Base-by-base conservation (phyloP, 2,113 vertebrate species). In the Corythaeola cristata region DNA sequence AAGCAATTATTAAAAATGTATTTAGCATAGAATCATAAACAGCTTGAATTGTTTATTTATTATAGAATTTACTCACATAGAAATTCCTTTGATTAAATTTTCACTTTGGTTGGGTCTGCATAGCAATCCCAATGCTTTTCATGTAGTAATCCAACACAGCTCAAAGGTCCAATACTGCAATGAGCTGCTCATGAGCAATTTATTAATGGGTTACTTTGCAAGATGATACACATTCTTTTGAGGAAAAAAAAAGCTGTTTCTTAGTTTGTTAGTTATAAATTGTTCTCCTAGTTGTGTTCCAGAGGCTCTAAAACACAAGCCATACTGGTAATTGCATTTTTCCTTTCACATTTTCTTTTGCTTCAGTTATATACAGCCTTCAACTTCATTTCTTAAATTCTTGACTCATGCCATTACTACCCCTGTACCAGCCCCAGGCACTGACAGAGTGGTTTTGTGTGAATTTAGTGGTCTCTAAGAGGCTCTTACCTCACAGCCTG, bases 71-170 rank as follows among this genome's bases (percentile, higher is more conserved):
- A 32, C 16, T 59, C 59, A 77, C 32, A 71, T 3, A 62, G 5
- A 21, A 88, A 67, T 39, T 77, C 79, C n/a, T 88, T 71, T 81
- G 79, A 88, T 86, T 76, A 88, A 92, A 56, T 64, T 90, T 94
- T 94, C 66, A 77, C 26, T 74, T 90, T 63, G 23, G 3, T 83
- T 79, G 35, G 9, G 21, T 60, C 45, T 35, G 49, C 8, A 68
- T 15, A 68, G 16, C 30, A 74, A 41, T 35, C 15, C 3, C 44
- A 75, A 9, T 68, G 39, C 27, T 80, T 90, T 88, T 92, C 76
- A 71, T 39, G 33, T 26, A 72, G 52, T 63, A 82, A 94, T 93
- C 52, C 76, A 75, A 81, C 8, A 37, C 47, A 78, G 39, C 49
- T 93, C 59, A 72, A 55, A 84, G 33, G 19, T 80, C 26, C 9